Evolutionary conservation across 2,797 vertebrate species (phyloP).

Genomic region (Tragopan temminckii): DNA sequence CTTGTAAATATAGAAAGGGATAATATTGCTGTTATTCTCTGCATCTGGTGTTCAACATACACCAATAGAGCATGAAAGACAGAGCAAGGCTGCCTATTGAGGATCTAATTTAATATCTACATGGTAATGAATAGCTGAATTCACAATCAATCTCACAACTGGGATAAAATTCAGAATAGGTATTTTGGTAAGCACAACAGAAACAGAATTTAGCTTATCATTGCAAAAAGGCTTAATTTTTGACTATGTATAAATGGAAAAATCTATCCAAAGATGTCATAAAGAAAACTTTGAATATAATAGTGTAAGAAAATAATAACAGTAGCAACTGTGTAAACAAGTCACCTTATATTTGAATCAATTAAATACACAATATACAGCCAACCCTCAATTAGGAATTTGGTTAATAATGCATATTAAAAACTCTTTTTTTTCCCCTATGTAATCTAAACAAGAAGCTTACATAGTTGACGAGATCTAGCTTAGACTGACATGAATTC

Average conservation of each 20-base stretch:
- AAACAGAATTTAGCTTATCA: not conserved
- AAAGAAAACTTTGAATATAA: not conserved
- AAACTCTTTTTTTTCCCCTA: not conserved
- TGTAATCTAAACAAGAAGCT: not conserved
- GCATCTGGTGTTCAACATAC: not conserved
- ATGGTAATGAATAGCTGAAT: not conserved
- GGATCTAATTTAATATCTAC: not conserved
- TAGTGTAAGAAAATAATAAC: not conserved
- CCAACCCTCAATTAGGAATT: not conserved
- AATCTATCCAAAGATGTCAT: not conserved
- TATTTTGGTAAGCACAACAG: not conserved
- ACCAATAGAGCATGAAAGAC: not conserved
- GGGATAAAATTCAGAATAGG: not conserved
- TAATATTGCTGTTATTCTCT: not conserved
- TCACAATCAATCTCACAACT: not conserved
- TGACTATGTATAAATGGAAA: not conserved
- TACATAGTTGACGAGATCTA: not conserved
- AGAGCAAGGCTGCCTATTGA: not conserved
- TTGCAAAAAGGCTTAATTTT: not conserved
- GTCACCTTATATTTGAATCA: not conserved
- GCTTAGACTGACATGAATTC: not conserved
- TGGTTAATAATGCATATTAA: not conserved
- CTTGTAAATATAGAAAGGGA: not conserved
- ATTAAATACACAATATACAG: not conserved
- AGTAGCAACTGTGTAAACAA: not conserved